These are phyloP conservation scores for Catostomus latipinnis DNA, from an alignment of 2,797 vertebrate species.

Conservation along the genomic window DNA sequence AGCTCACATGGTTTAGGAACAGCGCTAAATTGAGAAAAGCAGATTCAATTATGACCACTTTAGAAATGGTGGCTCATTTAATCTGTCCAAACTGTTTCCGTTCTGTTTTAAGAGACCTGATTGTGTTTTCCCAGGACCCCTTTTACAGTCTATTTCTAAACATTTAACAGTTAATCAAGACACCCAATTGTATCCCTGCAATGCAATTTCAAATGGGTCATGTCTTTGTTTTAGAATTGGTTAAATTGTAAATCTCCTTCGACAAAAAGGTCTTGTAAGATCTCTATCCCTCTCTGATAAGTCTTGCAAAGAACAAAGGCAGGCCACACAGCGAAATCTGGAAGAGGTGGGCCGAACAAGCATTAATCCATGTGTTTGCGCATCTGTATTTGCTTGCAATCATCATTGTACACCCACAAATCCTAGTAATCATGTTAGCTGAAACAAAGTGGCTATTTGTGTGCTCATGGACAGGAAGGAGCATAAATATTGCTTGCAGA, in stretches of 20 bases:
- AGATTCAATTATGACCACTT: background rate
- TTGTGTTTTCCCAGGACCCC: background rate
- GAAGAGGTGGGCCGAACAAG: conserved; percentile 55
- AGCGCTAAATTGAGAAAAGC: background rate
- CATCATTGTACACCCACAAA: conserved; percentile 61
- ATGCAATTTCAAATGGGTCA: conserved; percentile 24
- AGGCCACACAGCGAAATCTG: conserved; percentile 45
- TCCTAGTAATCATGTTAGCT: conserved; percentile 62
- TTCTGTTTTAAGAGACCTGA: background rate
- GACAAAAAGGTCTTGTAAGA: conserved; percentile 25
- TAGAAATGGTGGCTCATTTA: background rate
- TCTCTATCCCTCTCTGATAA: conserved; percentile 18
- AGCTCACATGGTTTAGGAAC: too few relatives aligned
- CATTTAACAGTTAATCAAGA: conserved; percentile 12
- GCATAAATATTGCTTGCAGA: conserved; percentile 24
- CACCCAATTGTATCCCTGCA: background rate
- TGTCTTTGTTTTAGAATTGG: background rate
- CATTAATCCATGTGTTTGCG: conserved; percentile 63
- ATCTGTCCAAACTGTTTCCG: background rate
- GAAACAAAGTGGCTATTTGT: conserved; percentile 59
- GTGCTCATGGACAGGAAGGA: conserved; percentile 50
- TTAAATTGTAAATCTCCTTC: conserved; percentile 8
- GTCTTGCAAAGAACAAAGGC: conserved; percentile 51
- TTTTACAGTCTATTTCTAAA: background rate
- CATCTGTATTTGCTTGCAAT: conserved; percentile 52